These are phyloP conservation scores for Sebastes fasciatus DNA, from an alignment of 2,113 vertebrate genomes.

Conservation along the genomic window DNA sequence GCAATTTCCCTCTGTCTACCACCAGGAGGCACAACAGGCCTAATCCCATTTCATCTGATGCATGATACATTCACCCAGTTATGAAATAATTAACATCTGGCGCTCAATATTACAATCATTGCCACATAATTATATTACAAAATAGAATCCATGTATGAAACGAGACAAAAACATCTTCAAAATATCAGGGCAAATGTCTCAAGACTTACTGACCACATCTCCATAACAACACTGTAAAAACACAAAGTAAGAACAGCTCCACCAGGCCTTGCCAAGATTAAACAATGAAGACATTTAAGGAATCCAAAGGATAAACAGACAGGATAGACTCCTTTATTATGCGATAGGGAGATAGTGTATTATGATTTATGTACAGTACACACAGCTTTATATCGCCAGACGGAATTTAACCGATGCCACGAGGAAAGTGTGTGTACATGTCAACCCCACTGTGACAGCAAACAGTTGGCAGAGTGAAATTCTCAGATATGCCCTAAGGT, in stretches of 20 bases:
- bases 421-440: slow-evolving; percentile 64
- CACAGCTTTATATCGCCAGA: slow-evolving; percentile 53
- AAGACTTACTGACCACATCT: slow-evolving; percentile 3
- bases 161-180: neutral
- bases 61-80: neutral
- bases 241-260: slow-evolving; percentile 16
- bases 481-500: slow-evolving; percentile 25
- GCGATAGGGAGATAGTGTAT: slow-evolving; percentile 25
- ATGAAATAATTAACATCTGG: slow-evolving; percentile 30
- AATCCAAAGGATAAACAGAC: slow-evolving; percentile 67
- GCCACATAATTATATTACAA: slow-evolving; percentile 21
- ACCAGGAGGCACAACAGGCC: slow-evolving; percentile 49
- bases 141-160: neutral
- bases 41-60: neutral
- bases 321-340: slow-evolving; percentile 20
- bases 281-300: slow-evolving; percentile 61
- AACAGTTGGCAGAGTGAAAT: slow-evolving; percentile 26
- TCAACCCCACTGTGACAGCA: slow-evolving; percentile 57
- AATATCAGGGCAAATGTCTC: neutral
- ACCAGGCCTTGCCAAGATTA: slow-evolving; percentile 25
- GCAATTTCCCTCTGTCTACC: slow-evolving; percentile 13
- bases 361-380: slow-evolving; percentile 57
- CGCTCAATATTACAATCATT: slow-evolving; percentile 1
- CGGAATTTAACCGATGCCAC: slow-evolving; percentile 33
- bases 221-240: slow-evolving; percentile 32